Percentiles rank a stretch among this genome's conserved stretches.
phyloP scores from a whole-genome alignment of 2,888 invertebrate genomes.

The Drosophila pegasa region DNA sequence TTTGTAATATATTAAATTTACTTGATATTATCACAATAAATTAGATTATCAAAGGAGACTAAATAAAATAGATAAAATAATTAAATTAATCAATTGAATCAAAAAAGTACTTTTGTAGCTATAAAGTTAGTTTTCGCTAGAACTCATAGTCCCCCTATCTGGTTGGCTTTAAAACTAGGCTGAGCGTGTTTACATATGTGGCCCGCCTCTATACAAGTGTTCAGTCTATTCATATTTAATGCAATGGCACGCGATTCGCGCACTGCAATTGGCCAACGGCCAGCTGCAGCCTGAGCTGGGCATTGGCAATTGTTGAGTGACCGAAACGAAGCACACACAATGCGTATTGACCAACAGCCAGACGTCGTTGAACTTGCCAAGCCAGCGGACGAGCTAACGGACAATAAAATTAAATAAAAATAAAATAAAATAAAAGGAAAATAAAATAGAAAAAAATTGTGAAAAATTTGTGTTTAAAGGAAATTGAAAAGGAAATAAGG shows the following conservation, averaged over 20 bases:
- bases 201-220: conserved; percentile 9
- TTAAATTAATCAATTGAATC: too few relatives aligned
- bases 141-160: neutral
- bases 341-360: conserved; percentile 35
- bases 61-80: too few relatives aligned
- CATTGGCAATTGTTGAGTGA: conserved; percentile 31
- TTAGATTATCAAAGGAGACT: too few relatives aligned
- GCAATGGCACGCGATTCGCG: conserved; percentile 64
- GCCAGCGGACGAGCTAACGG: conserved; percentile 45
- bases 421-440: neutral
- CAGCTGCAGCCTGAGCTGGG: conserved; percentile 5
- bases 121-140: neutral
- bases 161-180: conserved; percentile 7
- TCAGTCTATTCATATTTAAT: conserved; percentile 50
- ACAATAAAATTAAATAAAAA: neutral
- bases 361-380: conserved; percentile 68
- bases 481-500: neutral
- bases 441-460: neutral
- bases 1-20: too few relatives aligned
- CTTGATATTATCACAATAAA: too few relatives aligned
- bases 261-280: conserved; percentile 41
- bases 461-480: neutral
- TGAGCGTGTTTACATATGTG: conserved; percentile 31
- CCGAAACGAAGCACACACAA: conserved; percentile 4
- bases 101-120: too few relatives aligned